phyloP scores from a whole-genome alignment of 2,113 vertebrate species.

The Mobula birostris region DNA sequence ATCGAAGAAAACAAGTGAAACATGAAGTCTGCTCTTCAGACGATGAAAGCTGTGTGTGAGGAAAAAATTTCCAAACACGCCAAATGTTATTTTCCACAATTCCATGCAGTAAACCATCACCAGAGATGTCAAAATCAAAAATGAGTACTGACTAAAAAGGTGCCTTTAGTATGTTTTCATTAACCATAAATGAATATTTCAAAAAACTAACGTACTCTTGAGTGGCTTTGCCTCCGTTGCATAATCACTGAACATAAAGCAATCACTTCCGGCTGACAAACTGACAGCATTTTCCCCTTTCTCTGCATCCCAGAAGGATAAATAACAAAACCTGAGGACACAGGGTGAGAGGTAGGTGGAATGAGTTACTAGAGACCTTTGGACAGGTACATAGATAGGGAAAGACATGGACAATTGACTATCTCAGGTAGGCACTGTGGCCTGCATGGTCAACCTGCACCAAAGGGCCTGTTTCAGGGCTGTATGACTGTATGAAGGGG shows the following conservation, averaged over 20 bases:
- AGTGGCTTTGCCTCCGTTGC: not conserved
- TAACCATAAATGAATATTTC: not conserved
- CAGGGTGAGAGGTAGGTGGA: no score
- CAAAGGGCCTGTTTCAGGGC: no score
- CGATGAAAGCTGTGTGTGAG: not conserved
- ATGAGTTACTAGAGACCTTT: no score
- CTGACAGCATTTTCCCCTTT: not conserved
- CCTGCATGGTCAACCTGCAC: no score
- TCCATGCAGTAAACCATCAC: not conserved
- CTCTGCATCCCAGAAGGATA: no score
- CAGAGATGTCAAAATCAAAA: not conserved
- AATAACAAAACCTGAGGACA: no score
- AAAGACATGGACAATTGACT: no score
- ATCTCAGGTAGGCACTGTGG: no score
- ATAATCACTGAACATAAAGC: not conserved
- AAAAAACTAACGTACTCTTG: not conserved
- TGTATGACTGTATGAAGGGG: no score
- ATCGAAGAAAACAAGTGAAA: not conserved
- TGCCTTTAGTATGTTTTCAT: no score
- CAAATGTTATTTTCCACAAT: not conserved
- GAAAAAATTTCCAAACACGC: not conserved
- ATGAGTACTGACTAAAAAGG: not conserved
- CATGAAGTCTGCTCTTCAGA: conserved; percentile 10
- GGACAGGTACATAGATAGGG: no score
- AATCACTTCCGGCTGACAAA: not conserved